A percentile compares a stretch with the other conserved stretches of the same genome.
These are phyloP conservation scores for Ficedula albicollis DNA, from an alignment of 2,797 vertebrate species.

Conservation along the genomic window DNA sequence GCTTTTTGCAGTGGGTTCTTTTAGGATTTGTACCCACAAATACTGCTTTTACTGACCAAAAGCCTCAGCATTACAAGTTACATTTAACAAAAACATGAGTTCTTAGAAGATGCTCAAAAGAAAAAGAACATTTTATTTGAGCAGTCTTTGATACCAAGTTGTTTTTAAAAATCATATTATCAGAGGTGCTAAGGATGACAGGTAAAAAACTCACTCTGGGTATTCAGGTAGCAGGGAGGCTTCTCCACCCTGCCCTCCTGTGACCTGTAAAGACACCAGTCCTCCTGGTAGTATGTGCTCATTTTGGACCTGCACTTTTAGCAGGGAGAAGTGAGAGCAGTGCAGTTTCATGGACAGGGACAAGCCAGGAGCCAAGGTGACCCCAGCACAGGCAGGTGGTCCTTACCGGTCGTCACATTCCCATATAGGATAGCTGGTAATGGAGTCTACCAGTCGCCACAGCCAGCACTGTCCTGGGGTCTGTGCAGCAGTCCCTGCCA, in stretches of 20 bases:
- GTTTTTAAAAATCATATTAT: background rate
- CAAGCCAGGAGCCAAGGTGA: background rate
- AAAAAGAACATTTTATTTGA: background rate
- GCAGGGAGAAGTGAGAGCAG: background rate
- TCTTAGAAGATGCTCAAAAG: background rate
- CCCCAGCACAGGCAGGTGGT: background rate
- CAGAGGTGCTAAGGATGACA: background rate
- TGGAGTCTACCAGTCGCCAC: background rate
- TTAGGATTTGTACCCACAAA: background rate
- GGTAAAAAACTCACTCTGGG: background rate
- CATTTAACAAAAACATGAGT: background rate
- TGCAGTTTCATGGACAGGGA: fast-evolving
- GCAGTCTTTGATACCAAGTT: background rate
- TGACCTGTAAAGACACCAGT: background rate
- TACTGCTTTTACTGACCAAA: background rate
- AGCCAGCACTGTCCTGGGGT: background rate
- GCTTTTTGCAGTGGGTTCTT: background rate
- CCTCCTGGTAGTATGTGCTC: background rate
- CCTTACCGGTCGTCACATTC: background rate
- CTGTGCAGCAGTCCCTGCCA: background rate
- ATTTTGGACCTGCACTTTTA: background rate
- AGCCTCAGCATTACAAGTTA: background rate
- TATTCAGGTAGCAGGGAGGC: background rate
- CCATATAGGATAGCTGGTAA: background rate
- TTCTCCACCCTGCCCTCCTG: background rate